These are phyloP conservation scores for Mongoloraphidia duomilia DNA, from an alignment of 2,888 invertebrate genomes.

Conservation along the genomic window DNA sequence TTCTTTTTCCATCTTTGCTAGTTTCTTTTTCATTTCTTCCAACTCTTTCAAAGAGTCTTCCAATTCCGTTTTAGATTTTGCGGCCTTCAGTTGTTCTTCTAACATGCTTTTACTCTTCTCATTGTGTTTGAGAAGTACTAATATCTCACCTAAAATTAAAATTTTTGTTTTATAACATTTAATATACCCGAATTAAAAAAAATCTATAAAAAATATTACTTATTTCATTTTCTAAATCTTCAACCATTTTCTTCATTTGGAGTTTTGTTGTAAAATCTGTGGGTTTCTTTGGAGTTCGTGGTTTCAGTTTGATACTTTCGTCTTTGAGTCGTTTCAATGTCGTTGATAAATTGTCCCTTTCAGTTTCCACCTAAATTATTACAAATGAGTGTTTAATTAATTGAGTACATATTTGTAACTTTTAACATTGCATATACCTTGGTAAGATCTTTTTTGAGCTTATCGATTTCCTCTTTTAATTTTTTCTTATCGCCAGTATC, in stretches of 20 bases:
- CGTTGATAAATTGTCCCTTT: constrained; percentile 48
- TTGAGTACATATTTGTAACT: background rate
- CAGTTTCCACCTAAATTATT: constrained; percentile 39
- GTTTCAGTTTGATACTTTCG: constrained; percentile 48
- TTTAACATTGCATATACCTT: constrained; percentile 24
- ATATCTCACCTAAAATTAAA: constrained; percentile 37
- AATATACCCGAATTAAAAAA: background rate
- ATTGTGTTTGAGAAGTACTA: constrained; percentile 43
- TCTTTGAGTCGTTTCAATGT: constrained; percentile 50
- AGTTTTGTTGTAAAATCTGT: constrained; percentile 58
- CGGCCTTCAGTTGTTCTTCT: constrained; percentile 28
- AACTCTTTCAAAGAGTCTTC: constrained; percentile 36
- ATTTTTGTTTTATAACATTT: constrained; percentile 2
- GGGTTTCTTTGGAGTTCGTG: constrained; percentile 55
- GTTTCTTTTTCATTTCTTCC: constrained; percentile 37
- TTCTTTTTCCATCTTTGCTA: constrained; percentile 35
- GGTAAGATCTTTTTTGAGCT: constrained; percentile 37
- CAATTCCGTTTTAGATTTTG: constrained; percentile 22
- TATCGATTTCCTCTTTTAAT: constrained; percentile 37
- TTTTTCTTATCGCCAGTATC: constrained; percentile 31
- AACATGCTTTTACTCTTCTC: constrained; percentile 34
- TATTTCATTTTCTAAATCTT: constrained; percentile 78
- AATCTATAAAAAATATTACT: constrained; percentile 29
- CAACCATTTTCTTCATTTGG: constrained; percentile 68
- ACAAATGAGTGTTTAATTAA: constrained; percentile 3